These are phyloP conservation scores for Ursus arctos DNA, from an alignment of 2,113 vertebrate species.

Conservation along the genomic window DNA sequence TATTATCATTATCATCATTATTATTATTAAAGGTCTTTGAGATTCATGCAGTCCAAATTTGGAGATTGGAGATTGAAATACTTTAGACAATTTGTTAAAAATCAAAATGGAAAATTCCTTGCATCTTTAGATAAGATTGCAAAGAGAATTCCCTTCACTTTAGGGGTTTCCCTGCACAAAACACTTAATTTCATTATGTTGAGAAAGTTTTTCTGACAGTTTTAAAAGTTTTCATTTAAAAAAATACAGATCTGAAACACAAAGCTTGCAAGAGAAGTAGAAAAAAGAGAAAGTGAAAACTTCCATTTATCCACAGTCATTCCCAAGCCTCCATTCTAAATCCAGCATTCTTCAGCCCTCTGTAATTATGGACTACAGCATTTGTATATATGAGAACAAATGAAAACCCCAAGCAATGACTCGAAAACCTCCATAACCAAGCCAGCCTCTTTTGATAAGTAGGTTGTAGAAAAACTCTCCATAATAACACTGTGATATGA, in stretches of 20 bases:
- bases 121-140: slow-evolving; percentile 58
- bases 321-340: neutral
- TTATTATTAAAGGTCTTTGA: neutral
- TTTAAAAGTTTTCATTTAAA: slow-evolving; percentile 38
- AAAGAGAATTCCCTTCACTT: slow-evolving; percentile 75
- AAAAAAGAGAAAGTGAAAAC: neutral
- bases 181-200: slow-evolving; percentile 26
- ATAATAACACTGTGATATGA: neutral
- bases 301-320: neutral
- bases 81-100: slow-evolving; percentile 38
- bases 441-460: neutral
- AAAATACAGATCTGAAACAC: neutral
- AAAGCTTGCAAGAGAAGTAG: neutral
- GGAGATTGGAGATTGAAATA: slow-evolving; percentile 6
- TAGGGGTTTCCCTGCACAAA: neutral
- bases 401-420: neutral
- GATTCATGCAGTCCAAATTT: slow-evolving; percentile 11
- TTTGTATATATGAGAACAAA: neutral
- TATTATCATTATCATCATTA: neutral
- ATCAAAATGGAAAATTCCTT: slow-evolving; percentile 44
- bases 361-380: neutral
- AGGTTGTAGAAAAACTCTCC: neutral
- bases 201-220: slow-evolving; percentile 19
- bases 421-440: neutral
- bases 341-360: neutral